Base-by-base conservation (phyloP, 2,888 invertebrate species). In the Hyposoter dolosus region DNA sequence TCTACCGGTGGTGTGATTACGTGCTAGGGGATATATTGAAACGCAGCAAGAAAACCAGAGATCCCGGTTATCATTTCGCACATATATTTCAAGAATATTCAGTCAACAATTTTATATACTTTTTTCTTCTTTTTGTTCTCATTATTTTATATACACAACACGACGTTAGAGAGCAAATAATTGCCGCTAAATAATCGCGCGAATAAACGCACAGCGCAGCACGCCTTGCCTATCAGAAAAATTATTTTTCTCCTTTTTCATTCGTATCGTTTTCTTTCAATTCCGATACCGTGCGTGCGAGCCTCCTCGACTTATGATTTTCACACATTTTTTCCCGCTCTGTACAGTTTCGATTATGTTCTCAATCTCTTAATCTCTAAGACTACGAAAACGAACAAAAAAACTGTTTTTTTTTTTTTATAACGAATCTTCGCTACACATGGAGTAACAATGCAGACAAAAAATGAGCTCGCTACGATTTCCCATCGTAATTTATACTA, bases 71-170 rank as follows among this genome's bases (percentile, higher is more conserved):
- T 88, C 81, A 85, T 75, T 88, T 85, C 87, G 88, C 88, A 88
- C 88, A 91, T 92, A 90, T 92, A 92, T 92, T 91, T 91, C 88
- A 89, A 91, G 88, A 90, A 91, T 89, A 89, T 90, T 90, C 86
- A 89, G 89, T 91, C 90, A 92, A 92, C 91, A 92, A 90, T 91
- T 91, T 88, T 87, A 91, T 91, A 91, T 91, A 91, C 90, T 91
- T 90, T 88, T 65, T 82, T 69, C 75, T 66, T 83, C 81, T 69
- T 84, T 82, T 78, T 74, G 19, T 71, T 84, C 79, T 78, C 77
- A 65, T 53, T 68, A 66, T 66, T 56, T 76, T 89, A 89, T 91
- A 85, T 92, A 92, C 92, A 92, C 91, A 92, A 92, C 91, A 89
- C 90, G 89, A 88, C 88, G 86, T 85, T 89, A 89, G 89, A 90